Percentiles rank a stretch among this genome's conserved stretches.
phyloP scores from a whole-genome alignment of 2,888 invertebrate species.

The Tortrix viridana region DNA sequence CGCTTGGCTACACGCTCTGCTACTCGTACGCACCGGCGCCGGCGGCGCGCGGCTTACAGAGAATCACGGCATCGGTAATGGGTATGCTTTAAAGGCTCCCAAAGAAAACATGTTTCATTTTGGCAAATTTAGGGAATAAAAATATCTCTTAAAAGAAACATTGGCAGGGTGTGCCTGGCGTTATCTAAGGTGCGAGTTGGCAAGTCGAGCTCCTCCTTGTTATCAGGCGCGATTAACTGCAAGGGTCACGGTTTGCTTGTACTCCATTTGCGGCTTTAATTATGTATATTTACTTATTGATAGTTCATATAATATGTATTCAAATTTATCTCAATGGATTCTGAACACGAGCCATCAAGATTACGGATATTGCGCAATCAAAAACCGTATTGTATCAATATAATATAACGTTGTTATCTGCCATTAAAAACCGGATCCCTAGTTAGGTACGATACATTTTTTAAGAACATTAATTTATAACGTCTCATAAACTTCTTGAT shows the following conservation, averaged over 20 bases:
- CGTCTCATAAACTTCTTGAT: no score
- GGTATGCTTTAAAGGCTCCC: no score
- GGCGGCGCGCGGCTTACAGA: no score
- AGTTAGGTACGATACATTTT: no score
- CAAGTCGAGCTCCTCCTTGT: constrained; percentile 8
- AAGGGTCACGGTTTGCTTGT: constrained; percentile 20
- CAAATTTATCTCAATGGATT: constrained; percentile 18
- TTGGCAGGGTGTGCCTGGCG: constrained; percentile 5
- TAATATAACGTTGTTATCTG: not conserved
- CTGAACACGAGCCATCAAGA: constrained; percentile 7
- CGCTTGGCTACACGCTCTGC: no score
- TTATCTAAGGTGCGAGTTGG: constrained; percentile 12
- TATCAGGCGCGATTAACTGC: constrained; percentile 22
- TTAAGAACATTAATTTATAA: no score
- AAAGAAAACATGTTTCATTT: no score
- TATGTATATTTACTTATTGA: not conserved
- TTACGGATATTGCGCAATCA: constrained; percentile 11
- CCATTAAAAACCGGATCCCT: no score
- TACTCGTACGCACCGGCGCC: no score
- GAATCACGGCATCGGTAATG: no score
- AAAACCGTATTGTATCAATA: not conserved
- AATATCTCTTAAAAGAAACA: not conserved
- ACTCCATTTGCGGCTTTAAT: constrained; percentile 10
- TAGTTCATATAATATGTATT: not conserved
- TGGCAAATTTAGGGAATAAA: no score